Conservation (phyloP, 2,888 invertebrate species). For the Agrochola circellaris region DNA sequence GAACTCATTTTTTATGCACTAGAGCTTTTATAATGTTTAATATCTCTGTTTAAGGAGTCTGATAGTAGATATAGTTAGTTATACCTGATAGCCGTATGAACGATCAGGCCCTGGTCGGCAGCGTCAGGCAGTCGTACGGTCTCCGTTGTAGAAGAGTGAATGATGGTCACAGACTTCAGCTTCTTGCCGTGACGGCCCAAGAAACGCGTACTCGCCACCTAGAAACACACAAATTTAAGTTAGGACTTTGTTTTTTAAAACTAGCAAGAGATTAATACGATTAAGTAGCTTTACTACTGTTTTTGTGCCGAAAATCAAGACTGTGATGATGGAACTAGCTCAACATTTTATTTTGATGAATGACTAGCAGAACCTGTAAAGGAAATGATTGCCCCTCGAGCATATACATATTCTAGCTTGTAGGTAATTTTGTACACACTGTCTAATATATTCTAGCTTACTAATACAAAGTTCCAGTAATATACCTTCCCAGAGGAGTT, state of each 20-base stretch:
- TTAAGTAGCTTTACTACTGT: constrained; percentile 7
- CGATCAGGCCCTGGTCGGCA: constrained; percentile 93
- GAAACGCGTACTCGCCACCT: constrained; percentile 95
- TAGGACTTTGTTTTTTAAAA: not conserved
- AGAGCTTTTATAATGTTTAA: not conserved
- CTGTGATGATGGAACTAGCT: not conserved
- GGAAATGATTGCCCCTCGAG: not conserved
- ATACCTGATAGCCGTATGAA: constrained; percentile 94
- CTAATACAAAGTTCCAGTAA: constrained; percentile 22
- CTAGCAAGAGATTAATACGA: not conserved
- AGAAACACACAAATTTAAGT: constrained; percentile 61
- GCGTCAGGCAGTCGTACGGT: constrained; percentile 96
- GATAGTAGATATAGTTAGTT: not conserved
- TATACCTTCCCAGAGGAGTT: constrained; percentile 72
- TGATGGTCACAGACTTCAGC: constrained; percentile 96
- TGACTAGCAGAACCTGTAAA: constrained; percentile 14
- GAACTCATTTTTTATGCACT: not conserved
- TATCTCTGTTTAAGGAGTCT: not conserved
- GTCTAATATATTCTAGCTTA: constrained; percentile 36
- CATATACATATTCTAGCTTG: constrained; percentile 1
- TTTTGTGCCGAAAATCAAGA: not conserved
- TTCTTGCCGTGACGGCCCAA: constrained; percentile 95
- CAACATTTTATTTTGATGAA: not conserved
- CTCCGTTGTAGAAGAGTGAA: constrained; percentile 97
- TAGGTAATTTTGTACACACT: not conserved